Evolutionary conservation across 2,797 vertebrate genomes (phyloP), one percentile per base, ranked within the genome.

Genomic region (Bradypodion pumilum): DNA sequence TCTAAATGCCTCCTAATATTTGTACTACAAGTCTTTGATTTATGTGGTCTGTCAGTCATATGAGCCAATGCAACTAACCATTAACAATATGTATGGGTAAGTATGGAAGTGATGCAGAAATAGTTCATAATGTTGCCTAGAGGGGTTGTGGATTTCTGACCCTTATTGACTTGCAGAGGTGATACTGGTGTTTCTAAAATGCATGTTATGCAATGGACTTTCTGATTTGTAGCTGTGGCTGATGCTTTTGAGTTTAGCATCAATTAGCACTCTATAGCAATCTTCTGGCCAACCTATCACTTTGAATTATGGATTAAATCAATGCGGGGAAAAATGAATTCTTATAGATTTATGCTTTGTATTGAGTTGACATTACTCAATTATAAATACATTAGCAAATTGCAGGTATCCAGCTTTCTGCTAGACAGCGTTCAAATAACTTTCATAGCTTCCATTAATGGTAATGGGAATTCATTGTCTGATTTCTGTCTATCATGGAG

Each of bases 261-360:
- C 79, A 86, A 83, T 94, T 87, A 86, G 76, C 83, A 56, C 80
- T 46, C 27, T 86, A 60, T 84, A 75, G 78, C 83, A 90, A 65
- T 76, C 84, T 88, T 86, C 90, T 87, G 85, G 85, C 86, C 66
- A 85, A 74, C 73, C 86, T 88, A 91, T 81, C 86, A 84, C 83
- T 74, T 78, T 77, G 81, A 90, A 91, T 91, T 91, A 89, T 86
- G 87, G 81, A 88, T 37, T n/a, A 60, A 91, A 90, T 80, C 78
- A 66, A 44, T 72, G 85, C 68, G 42, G 16, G 88, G 60, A 69
- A 90, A 91, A 89, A 89, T 81, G 82, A 90, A 90, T 91, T 93
- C 84, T 91, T 88, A 89, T 86, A 90, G 89, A 93, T 93, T 81
- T 92, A 81, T 80, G 88, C 90, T 90, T 94, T 90, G 74, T 85